Base-by-base conservation (phyloP, 2,113 vertebrate species). In the Zeus faber region DNA sequence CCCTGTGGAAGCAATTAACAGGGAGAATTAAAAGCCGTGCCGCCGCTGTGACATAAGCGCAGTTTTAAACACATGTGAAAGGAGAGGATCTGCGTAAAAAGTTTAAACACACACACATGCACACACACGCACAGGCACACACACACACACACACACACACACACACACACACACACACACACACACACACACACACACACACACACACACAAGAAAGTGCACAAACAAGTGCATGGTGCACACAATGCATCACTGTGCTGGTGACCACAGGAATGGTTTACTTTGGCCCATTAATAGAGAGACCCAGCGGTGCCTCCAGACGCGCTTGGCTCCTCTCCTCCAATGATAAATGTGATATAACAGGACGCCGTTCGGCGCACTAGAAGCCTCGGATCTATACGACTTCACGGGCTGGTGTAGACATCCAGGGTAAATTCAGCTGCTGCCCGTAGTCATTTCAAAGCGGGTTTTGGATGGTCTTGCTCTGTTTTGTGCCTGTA, bases 211-310 rank as follows among this genome's bases (percentile, higher is more conserved):
- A 39, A 9, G 26, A 24, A n/a, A n/a, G 24, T 27, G 35, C 11
- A 52, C 50, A 54, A 45, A 62, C 22, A 44, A 20, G 14, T 29
- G 39, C 35, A 59, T 33, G 35, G 11, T 14, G 13, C 17, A 31
- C 27, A 37, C 59, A 58, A 44, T 35, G 3, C 6, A 37, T 22
- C 46, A 26, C 20, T 6, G 41, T 67, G 70, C 68, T 73, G 72
- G 72, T 31, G 68, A 76, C 66, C 81, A 81, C 56, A 48, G 20
- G 14, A n/a, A n/a, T n/a, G n/a, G 70, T 80, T 83, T 76, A 50
- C 54, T 80, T 83, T 76, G 76, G 65, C 64, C 65, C 17, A 27
- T 8, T 55, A 65, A 35, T n/a, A n/a, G n/a, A n/a, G n/a, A 54
- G 46, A 41, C 48, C 3, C 51, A 67, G 64, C 58, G 60, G 62